Evolutionary conservation across 2,113 vertebrate genomes (phyloP).

Genomic region (Lamprologus tigripictilis): DNA sequence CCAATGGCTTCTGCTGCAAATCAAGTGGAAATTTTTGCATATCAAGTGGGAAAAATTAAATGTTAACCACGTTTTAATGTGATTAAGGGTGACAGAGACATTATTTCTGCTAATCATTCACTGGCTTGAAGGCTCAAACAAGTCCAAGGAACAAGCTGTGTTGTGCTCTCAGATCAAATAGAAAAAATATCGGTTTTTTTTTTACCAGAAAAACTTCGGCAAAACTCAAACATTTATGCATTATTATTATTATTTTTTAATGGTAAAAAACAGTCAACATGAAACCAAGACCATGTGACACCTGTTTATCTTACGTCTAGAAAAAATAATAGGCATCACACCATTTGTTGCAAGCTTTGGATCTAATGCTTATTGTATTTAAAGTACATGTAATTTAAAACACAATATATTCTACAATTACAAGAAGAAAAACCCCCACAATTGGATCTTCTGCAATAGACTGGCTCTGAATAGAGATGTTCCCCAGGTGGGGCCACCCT

Average conservation of each 20-base stretch:
- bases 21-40: slow-evolving; percentile 99
- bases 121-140: slow-evolving; percentile 88
- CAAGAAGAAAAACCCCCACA: background rate
- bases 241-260: background rate
- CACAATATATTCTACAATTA: slow-evolving; percentile 34
- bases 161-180: slow-evolving; percentile 60
- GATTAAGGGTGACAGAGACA: slow-evolving; percentile 99
- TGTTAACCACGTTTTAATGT: slow-evolving; percentile 99
- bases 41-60: slow-evolving; percentile 99
- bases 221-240: background rate
- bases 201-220: background rate
- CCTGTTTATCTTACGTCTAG: background rate
- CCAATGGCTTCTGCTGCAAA: slow-evolving; percentile 99
- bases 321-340: background rate
- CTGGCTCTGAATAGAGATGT: slow-evolving; percentile 40
- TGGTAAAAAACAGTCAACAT: background rate
- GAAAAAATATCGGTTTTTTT: background rate
- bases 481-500: slow-evolving; percentile 52
- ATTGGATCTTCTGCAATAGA: slow-evolving; percentile 35
- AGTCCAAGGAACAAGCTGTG: slow-evolving; percentile 77
- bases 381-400: slow-evolving; percentile 21
- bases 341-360: background rate
- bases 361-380: slow-evolving; percentile 7
- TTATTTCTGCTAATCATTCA: slow-evolving; percentile 99
- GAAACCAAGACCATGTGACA: background rate